Base-by-base conservation (phyloP, 2,888 invertebrate genomes). In the Lepidochrysops patricia region DNA sequence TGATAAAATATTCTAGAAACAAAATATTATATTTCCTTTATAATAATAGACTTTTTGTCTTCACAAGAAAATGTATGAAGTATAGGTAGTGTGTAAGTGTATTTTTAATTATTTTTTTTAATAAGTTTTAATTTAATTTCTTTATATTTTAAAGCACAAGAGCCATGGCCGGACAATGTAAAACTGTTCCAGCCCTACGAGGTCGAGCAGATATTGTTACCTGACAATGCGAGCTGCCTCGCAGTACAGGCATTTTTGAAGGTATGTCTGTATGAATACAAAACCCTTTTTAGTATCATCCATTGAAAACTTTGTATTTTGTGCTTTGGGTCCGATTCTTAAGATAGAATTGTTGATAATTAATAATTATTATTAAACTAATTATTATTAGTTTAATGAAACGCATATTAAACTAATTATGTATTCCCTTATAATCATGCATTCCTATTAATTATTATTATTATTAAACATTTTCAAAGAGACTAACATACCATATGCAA, bases 171-270 rank as follows among this genome's bases (percentile, higher is more conserved):
- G 0, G 94, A 94, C 70, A 94, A 96, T 81, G 96, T 96, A 2
- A 92, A 93, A 66, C 80, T 98, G 15, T 97, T 93, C 80, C 97
- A 97, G 73, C 97, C 97, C 0, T 95, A 95, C 76, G 97, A 97
- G 79, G 96, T 95, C 29, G 97, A 97, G 72, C 99, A 99, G 85
- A 97, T 98, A 64, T 85, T 98, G 29, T 84, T 99, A 56, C 96
- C 97, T 2, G 98, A 99, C 77, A 96, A 95, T 82, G 98, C 98
- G 9, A 97, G 96, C 76, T 97, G 97, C 72, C 88, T 98, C 15
- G 96, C 97, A 1, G 97, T 97, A 0, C 97, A 98, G 77, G 95
- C 98, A 0, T 98, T 95, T 76, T 88, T 99, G 23, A 95, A 96
- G 81, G 90, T 90, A 69, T 15, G 15, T 43, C 7, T 43, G 2